Conservation (phyloP, 2,797 vertebrate species). For the Carcharodon carcharias region DNA sequence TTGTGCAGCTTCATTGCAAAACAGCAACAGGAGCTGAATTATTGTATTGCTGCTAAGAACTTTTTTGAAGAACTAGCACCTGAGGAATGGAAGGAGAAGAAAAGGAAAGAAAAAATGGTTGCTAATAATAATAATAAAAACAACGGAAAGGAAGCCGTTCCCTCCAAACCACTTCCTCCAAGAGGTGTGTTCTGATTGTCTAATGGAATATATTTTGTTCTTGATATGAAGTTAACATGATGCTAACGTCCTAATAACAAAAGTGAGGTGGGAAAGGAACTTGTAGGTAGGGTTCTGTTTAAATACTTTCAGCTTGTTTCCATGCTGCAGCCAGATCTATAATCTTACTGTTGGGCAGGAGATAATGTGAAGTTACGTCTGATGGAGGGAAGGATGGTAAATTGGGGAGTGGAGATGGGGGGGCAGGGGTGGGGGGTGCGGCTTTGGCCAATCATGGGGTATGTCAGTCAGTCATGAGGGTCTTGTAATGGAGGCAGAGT, state of each 20-base stretch:
- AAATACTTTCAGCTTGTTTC: no score
- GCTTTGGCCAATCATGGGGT: no score
- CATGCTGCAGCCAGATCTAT: no score
- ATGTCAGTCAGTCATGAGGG: neutral
- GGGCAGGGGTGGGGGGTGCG: no score
- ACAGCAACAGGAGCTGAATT: constrained; percentile 50
- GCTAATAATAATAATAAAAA: no score
- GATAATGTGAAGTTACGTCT: neutral
- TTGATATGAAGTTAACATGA: neutral
- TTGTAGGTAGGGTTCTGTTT: neutral
- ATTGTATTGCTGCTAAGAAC: constrained; percentile 50
- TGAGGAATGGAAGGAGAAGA: constrained; percentile 50
- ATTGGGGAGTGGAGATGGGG: no score
- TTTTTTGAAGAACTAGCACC: constrained; percentile 54
- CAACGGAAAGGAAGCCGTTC: neutral
- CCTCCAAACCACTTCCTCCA: neutral
- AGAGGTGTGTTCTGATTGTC: neutral
- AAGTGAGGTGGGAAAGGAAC: neutral
- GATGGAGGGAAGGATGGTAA: neutral
- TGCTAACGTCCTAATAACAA: neutral
- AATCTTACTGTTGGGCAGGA: no score
- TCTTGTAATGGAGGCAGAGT: neutral
- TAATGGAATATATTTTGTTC: neutral
- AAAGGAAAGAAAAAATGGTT: constrained; percentile 16
- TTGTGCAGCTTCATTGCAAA: constrained; percentile 53